These are phyloP conservation scores for Drosophila picticornis DNA, from an alignment of 2,888 invertebrate species.

Conservation along the genomic window DNA sequence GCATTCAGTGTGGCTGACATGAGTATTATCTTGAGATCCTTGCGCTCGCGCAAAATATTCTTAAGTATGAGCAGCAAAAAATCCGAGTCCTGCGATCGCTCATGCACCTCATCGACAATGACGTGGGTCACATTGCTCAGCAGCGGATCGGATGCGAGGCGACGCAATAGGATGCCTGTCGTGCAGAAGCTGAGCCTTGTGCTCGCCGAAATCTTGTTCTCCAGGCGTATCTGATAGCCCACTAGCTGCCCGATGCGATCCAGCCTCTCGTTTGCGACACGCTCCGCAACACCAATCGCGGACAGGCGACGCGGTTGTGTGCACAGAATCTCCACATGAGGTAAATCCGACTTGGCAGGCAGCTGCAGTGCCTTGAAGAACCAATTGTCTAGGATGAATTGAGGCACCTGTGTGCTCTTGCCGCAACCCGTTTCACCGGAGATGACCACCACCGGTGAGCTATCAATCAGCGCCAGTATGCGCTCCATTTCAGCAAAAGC, in stretches of 20 bases:
- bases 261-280: slow-evolving; percentile 94
- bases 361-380: slow-evolving; percentile 85
- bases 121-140: slow-evolving; percentile 92
- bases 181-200: slow-evolving; percentile 97
- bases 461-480: slow-evolving; percentile 88
- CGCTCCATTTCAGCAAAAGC: slow-evolving; percentile 90
- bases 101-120: slow-evolving; percentile 96
- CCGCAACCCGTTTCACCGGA: slow-evolving; percentile 95
- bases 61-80: slow-evolving; percentile 93
- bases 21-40: slow-evolving; percentile 92
- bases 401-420: slow-evolving; percentile 96
- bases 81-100: slow-evolving; percentile 95
- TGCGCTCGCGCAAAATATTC: slow-evolving; percentile 90
- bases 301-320: slow-evolving; percentile 97
- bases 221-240: slow-evolving; percentile 91
- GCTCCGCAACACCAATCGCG: slow-evolving; percentile 95
- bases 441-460: slow-evolving; percentile 88
- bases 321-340: slow-evolving; percentile 94
- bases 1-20: slow-evolving; percentile 98
- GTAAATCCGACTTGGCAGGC: slow-evolving; percentile 85
- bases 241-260: slow-evolving; percentile 87
- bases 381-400: slow-evolving; percentile 96
- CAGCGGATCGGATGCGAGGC: slow-evolving; percentile 92
- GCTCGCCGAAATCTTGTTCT: slow-evolving; percentile 90
- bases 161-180: slow-evolving; percentile 94